Evolutionary conservation across 2,113 vertebrate genomes (phyloP).

Genomic region (Brachypteracias leptosomus): DNA sequence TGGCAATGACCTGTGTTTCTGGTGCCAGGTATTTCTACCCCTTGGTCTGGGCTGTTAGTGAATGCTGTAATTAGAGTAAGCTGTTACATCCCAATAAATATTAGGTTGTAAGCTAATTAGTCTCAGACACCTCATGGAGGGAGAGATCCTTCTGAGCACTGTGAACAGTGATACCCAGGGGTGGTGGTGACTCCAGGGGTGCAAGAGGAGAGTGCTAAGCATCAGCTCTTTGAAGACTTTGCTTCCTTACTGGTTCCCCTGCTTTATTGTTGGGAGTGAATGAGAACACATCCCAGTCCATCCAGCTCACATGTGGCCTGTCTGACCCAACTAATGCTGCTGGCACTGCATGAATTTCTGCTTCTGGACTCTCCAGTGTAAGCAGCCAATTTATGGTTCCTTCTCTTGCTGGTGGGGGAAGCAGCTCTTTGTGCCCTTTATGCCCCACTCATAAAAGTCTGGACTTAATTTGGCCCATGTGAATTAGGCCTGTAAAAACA

Average conservation of each 20-base stretch:
- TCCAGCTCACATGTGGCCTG: background rate
- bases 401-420: conserved; percentile 11
- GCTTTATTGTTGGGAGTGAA: background rate
- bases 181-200: background rate
- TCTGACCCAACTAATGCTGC: conserved; percentile 28
- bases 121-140: background rate
- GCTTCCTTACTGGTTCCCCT: background rate
- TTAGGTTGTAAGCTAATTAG: conserved; percentile 25
- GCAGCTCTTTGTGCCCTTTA: conserved; percentile 38
- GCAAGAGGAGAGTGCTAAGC: background rate
- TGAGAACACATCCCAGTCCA: background rate
- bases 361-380: conserved; percentile 25
- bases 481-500: conserved; percentile 44
- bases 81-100: conserved; percentile 11
- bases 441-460: conserved; percentile 23
- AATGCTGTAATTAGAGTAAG: conserved; percentile 26
- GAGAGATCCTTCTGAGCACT: background rate
- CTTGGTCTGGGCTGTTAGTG: background rate
- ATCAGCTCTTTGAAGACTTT: background rate
- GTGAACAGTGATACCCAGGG: background rate
- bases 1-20: background rate
- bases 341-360: conserved; percentile 33
- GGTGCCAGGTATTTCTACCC: background rate
- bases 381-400: conserved; percentile 46
- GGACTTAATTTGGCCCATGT: conserved; percentile 41